phyloP scores from a whole-genome alignment of 2,797 vertebrate genomes.

The Emydoidea blandingii region DNA sequence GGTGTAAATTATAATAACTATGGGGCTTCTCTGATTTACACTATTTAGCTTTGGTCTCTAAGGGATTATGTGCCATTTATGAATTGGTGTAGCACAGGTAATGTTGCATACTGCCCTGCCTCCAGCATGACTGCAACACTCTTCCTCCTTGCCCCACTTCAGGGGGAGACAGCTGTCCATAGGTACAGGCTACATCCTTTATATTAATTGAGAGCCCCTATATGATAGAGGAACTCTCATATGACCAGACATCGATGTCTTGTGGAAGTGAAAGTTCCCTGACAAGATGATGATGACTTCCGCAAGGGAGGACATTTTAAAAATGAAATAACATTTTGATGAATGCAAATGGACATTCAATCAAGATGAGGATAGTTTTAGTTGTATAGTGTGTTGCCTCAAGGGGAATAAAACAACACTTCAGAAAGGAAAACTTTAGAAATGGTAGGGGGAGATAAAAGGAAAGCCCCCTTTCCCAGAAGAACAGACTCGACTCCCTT shows the following conservation, averaged over 20 bases:
- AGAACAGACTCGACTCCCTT: no score
- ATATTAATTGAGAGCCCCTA: no score
- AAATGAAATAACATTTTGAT: neutral
- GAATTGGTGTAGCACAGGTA: neutral
- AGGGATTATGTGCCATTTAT: neutral
- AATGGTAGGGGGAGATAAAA: no score
- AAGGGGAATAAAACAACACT: no score
- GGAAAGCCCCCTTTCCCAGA: no score
- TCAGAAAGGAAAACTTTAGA: no score
- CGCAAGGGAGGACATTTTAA: neutral
- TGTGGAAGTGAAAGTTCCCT: neutral
- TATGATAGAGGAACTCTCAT: neutral
- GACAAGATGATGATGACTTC: neutral
- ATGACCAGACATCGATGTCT: neutral
- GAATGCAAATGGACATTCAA: neutral
- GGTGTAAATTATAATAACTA: no score
- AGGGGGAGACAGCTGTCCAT: no score
- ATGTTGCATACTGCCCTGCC: fast-evolving
- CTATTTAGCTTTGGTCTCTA: neutral
- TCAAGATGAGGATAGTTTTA: neutral
- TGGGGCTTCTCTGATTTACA: neutral
- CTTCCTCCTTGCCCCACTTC: no score
- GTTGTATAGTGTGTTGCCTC: neutral
- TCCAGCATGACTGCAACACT: neutral
- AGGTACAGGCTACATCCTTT: no score